Evolutionary conservation across 2,113 vertebrate genomes (phyloP), one percentile per base, ranked within the genome.

Genomic region (Puffinus mauretanicus): DNA sequence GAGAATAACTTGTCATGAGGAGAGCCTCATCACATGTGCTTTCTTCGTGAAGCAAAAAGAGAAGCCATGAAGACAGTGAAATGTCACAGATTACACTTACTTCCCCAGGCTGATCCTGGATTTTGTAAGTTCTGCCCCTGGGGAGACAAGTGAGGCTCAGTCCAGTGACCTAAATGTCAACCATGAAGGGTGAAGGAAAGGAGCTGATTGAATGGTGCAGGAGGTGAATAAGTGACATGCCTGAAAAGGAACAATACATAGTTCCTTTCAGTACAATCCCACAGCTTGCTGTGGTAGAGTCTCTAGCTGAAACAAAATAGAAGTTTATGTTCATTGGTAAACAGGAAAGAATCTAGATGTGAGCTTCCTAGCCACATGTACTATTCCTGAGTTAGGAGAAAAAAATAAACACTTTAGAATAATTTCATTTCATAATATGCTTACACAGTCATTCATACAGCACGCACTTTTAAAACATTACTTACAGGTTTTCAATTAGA

Each of bases 131-230:
- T 77, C 36, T 55, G 34, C 4, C 29, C 54, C 34, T 29, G 20
- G 9, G 51, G 30, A 34, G 25, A 89, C 44, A 84, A 62, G 27
- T 10, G 22, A 76, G 26, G 16, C 26, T 92, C 24, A n/a, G 9
- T 40, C 16, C 40, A 76, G 22, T 10, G 20, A 61, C 14, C 22
- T 32, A 71, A 78, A 67, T 57, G 49, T 60, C 40, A 55, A 3
- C 42, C 15, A 6, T 10, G 46, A 67, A 62, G 16, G 18, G 16
- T 34, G 26, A 89, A 72, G 21, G 44, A 70, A 69, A 82, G 40
- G 27, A 66, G 11, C 2, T 8, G 2, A 9, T 0, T 25, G 70
- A 72, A 67, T 2, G 1, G 4, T 42, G 36, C 22, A 55, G 27
- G 46, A 66, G 26, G 44, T 81, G 52, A 36, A 19, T 49, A 27